A percentile compares a stretch with the other conserved stretches of the same genome.
Evolutionary conservation across 1,140 invertebrate species (phyloP).

Genomic region (Conus ventricosus): DNA sequence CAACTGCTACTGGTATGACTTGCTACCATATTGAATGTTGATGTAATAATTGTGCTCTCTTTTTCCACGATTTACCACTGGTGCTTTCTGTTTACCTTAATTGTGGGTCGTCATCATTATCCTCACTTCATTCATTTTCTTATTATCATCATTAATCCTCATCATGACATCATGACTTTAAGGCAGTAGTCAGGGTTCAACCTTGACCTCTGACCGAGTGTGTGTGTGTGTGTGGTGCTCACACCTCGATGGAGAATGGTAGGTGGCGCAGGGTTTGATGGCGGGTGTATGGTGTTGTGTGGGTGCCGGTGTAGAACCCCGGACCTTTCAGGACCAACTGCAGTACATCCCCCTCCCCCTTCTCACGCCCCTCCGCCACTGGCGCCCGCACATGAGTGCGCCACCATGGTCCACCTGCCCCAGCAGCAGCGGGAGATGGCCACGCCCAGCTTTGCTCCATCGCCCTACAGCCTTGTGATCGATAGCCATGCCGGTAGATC

Average conservation of each 20-base stretch:
- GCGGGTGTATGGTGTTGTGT: not conserved
- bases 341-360: constrained; percentile 42
- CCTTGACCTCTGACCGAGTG: too few relatives aligned
- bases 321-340: constrained; percentile 33
- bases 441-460: constrained; percentile 15
- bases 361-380: constrained; percentile 42
- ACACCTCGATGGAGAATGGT: not conserved
- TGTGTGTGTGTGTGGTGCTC: too few relatives aligned
- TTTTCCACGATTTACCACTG: not conserved
- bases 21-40: too few relatives aligned
- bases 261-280: not conserved
- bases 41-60: too few relatives aligned
- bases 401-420: constrained; percentile 47
- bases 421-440: constrained; percentile 33
- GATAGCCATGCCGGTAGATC: constrained; percentile 51
- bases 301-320: constrained; percentile 33
- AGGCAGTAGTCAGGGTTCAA: too few relatives aligned
- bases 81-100: too few relatives aligned
- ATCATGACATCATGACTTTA: too few relatives aligned
- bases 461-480: constrained; percentile 46
- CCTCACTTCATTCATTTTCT: too few relatives aligned
- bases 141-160: too few relatives aligned
- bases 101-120: too few relatives aligned
- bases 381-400: constrained; percentile 46
- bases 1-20: not conserved